Evolutionary conservation across 2,888 invertebrate species (phyloP), one percentile per base, ranked within the genome.

Genomic region (Leptinotarsa haldemani): DNA sequence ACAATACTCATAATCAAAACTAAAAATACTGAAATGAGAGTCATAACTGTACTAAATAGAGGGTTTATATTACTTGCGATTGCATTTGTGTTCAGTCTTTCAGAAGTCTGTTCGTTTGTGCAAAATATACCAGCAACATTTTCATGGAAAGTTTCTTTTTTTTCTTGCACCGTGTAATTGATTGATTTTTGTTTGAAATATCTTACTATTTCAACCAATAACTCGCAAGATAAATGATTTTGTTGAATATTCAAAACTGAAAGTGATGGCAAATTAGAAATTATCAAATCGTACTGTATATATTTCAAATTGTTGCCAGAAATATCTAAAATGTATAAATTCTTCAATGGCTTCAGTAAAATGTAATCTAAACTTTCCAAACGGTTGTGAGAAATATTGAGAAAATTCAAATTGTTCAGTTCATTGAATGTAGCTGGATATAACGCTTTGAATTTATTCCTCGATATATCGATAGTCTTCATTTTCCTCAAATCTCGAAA

Each of bases 71-170:
- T 0, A 40, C 40, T 40, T 9, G 40, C 9, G 40, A 40, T 40
- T 40, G 40, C 0, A 40, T 73, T 56, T 3, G 22, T 52, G 47
- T 48, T 61, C 9, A 69, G 66, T 22, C 61, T 40, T n/a, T 20
- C 50, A 3, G 20, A 25, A 48, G n/a, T 68, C 12, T 74, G 61
- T 61, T 78, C 74, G 7, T 64, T 71, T n/a, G 56, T 80, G 72
- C 87, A 87, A 71, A 84, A 83, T 77, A 87, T 86, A 5, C 87
- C 87, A 13, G 82, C 86, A 12, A 87, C 84, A 75, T 87, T 87
- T 72, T 86, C 84, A 70, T 81, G 80, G 20, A 84, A 83, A 22
- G 82, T 83, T 20, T 83, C 76, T 9, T 84, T 79, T 22, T 82
- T 75, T 71, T 86, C 84, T 68, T 82, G 82, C 9, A 84, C 78